These are phyloP conservation scores for Manacus vitellinus DNA, from an alignment of 2,113 vertebrate genomes.

Conservation along the genomic window DNA sequence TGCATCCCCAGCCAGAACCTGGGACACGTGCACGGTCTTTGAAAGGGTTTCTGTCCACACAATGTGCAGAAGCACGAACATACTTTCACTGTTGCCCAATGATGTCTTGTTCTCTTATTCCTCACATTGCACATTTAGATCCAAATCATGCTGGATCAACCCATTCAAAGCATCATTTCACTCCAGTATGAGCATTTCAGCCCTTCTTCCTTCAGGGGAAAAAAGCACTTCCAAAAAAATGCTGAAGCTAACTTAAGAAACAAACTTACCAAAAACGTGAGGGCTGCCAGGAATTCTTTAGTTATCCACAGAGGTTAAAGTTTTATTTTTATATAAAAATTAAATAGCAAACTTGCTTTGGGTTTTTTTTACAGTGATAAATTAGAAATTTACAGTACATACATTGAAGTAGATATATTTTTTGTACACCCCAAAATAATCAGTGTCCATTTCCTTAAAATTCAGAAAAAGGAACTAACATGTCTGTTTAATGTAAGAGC, in stretches of 20 bases:
- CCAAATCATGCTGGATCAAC: background rate
- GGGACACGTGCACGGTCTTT: rapidly evolving
- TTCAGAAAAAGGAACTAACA: constrained; percentile 8
- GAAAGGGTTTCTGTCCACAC: background rate
- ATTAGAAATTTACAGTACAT: constrained; percentile 87
- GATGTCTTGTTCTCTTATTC: background rate
- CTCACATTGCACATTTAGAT: background rate
- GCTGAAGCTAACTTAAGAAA: background rate
- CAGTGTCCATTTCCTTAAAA: constrained; percentile 65
- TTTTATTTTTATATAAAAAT: constrained; percentile 87
- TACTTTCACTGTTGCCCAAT: background rate
- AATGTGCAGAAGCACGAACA: rapidly evolving
- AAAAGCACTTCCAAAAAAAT: background rate
- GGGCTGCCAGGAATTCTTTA: background rate
- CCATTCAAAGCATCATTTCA: background rate
- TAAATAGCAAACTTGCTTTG: constrained; percentile 81
- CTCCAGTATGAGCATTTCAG: background rate
- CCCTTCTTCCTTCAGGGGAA: background rate
- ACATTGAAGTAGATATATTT: constrained; percentile 75
- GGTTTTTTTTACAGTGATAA: constrained; percentile 82
- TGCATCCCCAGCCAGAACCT: background rate
- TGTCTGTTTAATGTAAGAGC: background rate
- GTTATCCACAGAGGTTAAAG: constrained; percentile 67
- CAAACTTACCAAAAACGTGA: background rate
- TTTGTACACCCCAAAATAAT: constrained; percentile 72